Percentiles rank a stretch among this genome's conserved stretches.
These are phyloP conservation scores for Penaeus chinensis DNA, from an alignment of 1,140 invertebrate species.

Conservation along the genomic window DNA sequence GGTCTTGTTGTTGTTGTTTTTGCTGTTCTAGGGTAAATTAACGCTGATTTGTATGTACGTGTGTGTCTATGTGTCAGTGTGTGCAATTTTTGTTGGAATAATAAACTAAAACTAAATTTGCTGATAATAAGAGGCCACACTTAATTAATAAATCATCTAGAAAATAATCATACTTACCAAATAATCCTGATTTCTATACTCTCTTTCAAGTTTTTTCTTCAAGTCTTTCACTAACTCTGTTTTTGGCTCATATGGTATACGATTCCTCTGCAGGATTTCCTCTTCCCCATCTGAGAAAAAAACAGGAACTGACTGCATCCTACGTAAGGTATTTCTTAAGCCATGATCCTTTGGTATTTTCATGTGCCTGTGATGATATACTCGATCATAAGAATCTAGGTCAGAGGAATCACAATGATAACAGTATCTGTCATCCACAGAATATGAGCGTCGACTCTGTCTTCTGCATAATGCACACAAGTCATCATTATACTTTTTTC, in stretches of 20 bases:
- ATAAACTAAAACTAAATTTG: too few relatives aligned
- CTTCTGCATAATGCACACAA: slow-evolving; percentile 7
- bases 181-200: slow-evolving; percentile 22
- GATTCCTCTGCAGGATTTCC: background rate
- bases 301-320: background rate
- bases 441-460: background rate
- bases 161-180: slow-evolving; percentile 28
- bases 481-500: background rate
- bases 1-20: too few relatives aligned
- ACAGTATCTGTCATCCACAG: background rate
- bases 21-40: too few relatives aligned
- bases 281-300: slow-evolving; percentile 8
- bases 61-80: too few relatives aligned
- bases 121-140: background rate
- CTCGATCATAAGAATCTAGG: background rate
- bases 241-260: slow-evolving; percentile 42
- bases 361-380: background rate
- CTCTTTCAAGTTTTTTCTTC: slow-evolving; percentile 37
- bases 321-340: background rate
- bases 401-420: background rate
- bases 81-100: too few relatives aligned
- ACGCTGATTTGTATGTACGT: too few relatives aligned
- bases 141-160: background rate
- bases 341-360: background rate
- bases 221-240: slow-evolving; percentile 42